phyloP scores from a whole-genome alignment of 2,797 vertebrate genomes.

The Acanthiza pusilla region DNA sequence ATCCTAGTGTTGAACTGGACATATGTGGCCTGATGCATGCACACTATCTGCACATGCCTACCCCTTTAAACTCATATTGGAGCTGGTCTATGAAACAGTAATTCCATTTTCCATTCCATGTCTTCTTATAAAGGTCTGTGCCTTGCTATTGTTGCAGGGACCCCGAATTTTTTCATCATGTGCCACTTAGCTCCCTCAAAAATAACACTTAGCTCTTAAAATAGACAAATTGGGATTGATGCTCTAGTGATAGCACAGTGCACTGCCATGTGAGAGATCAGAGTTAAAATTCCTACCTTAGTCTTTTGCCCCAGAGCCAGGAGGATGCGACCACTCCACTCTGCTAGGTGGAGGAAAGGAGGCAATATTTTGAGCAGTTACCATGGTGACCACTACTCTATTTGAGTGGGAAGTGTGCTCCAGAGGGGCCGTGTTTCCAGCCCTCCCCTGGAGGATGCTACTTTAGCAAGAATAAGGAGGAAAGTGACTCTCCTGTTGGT shows the following conservation, averaged over 20 bases:
- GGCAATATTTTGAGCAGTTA: conserved; percentile 55
- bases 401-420: conserved; percentile 44
- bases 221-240: neutral
- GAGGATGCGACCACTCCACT: conserved; percentile 45
- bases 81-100: neutral
- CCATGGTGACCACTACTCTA: conserved; percentile 33
- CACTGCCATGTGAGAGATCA: conserved; percentile 32
- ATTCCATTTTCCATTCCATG: neutral
- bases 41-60: conserved; percentile 9
- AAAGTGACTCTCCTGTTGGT: conserved; percentile 47
- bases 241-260: neutral
- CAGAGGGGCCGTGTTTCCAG: conserved; percentile 49
- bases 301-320: conserved; percentile 44
- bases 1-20: neutral
- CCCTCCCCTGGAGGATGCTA: conserved; percentile 40
- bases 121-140: neutral
- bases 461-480: conserved; percentile 49
- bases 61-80: neutral
- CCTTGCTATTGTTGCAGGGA: neutral
- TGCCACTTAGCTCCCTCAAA: conserved; percentile 16
- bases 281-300: conserved; percentile 46
- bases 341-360: conserved; percentile 61
- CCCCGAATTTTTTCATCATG: neutral
- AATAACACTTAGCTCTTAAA: neutral
- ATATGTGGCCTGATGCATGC: neutral